Evolutionary conservation across 2,888 invertebrate species (phyloP).

Genomic region (Mylabris sibirica): DNA sequence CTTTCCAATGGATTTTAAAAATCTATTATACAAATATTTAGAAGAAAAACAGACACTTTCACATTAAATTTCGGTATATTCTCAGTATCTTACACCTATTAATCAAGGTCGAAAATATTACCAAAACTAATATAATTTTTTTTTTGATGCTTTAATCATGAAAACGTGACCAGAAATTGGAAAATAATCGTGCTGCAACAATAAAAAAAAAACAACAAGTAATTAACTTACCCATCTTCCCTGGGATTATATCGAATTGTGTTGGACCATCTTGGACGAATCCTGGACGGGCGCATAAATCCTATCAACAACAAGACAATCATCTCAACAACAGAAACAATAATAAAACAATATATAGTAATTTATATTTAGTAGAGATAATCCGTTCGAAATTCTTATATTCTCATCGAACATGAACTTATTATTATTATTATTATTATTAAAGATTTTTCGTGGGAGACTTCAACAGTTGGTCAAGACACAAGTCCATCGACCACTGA

Average conservation of each 20-base stretch:
- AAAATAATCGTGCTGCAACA: constrained; percentile 9
- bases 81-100: too few relatives aligned
- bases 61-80: not conserved
- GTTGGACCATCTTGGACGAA: constrained; percentile 82
- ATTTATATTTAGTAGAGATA: not conserved
- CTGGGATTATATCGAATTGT: constrained; percentile 84
- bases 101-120: not conserved
- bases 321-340: constrained; percentile 14
- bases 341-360: not conserved
- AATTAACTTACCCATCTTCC: constrained; percentile 80
- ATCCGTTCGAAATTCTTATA: constrained; percentile 7
- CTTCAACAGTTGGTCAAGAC: constrained; percentile 22
- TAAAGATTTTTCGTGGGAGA: constrained; percentile 21
- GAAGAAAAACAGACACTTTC: constrained; percentile 10
- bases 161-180: not conserved
- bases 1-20: constrained; percentile 3
- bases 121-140: constrained; percentile 13
- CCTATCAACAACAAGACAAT: constrained; percentile 67
- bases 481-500: constrained; percentile 13
- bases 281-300: constrained; percentile 76
- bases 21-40: constrained; percentile 13
- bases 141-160: constrained; percentile 10
- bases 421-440: not conserved
- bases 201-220: too few relatives aligned
- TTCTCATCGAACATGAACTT: constrained; percentile 24